A percentile compares a stretch with the other conserved stretches of the same genome.
These are phyloP conservation scores for Phyllostomus discolor DNA, from an alignment of 2,113 vertebrate species.

Conservation along the genomic window DNA sequence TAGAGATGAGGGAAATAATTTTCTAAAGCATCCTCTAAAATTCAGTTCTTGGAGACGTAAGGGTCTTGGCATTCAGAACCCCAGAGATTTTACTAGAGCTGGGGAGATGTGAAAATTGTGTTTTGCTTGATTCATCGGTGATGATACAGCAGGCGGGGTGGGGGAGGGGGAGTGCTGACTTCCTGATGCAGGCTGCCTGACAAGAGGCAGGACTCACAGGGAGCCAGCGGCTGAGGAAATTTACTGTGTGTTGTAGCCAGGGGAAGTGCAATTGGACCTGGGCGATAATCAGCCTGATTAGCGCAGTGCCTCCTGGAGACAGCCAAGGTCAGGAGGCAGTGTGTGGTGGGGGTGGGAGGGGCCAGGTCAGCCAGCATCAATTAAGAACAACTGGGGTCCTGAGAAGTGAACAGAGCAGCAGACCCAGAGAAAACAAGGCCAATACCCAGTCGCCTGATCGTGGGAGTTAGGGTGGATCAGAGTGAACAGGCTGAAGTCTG, in stretches of 20 bases:
- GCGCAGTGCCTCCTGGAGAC: conserved; percentile 48
- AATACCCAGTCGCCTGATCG: accelerated
- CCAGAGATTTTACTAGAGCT: not conserved
- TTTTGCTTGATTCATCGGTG: not conserved
- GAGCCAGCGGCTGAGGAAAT: conserved; percentile 61
- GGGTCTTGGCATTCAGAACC: not conserved
- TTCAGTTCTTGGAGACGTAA: not conserved
- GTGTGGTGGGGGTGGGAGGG: not conserved
- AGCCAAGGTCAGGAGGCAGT: not conserved
- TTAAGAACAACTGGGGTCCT: not conserved
- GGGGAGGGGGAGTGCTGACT: not conserved
- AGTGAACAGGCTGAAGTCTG: not conserved
- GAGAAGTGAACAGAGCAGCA: not conserved
- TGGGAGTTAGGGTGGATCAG: too few relatives aligned
- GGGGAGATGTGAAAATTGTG: not conserved
- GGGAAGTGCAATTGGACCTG: conserved; percentile 40
- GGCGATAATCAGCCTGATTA: conserved; percentile 69
- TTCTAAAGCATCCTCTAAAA: not conserved
- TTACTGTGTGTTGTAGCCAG: conserved; percentile 32
- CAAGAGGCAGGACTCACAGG: conserved; percentile 44
- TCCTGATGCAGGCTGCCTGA: not conserved
- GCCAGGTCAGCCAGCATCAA: not conserved
- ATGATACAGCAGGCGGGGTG: conserved; percentile 13
- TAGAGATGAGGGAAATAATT: not conserved
- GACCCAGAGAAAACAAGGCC: not conserved